phyloP scores from a whole-genome alignment of 2,888 invertebrate genomes.

The Cephus pygmeus region DNA sequence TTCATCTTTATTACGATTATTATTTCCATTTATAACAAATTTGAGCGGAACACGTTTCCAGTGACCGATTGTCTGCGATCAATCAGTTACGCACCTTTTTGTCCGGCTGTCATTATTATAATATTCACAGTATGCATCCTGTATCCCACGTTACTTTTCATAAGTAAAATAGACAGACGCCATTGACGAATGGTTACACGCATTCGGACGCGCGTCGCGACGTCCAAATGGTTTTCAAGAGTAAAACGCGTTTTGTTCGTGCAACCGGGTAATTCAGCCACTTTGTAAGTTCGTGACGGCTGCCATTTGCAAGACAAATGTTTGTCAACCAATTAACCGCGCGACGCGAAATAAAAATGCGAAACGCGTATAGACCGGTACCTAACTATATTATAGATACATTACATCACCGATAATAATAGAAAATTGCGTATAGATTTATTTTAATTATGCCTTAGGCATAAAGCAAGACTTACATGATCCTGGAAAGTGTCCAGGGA shows the following conservation, averaged over 20 bases:
- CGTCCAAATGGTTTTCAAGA: conserved; percentile 2
- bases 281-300: conserved; percentile 3
- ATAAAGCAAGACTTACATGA: not conserved
- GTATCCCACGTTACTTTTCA: conserved; percentile 31
- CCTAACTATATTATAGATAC: not conserved
- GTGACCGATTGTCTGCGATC: not conserved
- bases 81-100: not conserved
- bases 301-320: conserved; percentile 21
- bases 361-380: not conserved
- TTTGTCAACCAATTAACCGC: conserved; percentile 20
- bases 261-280: conserved; percentile 16
- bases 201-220: conserved; percentile 24
- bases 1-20: not conserved
- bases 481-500: not conserved
- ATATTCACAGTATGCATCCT: not conserved
- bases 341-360: conserved; percentile 13
- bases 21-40: not conserved
- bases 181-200: conserved; percentile 15
- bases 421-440: conserved; percentile 4
- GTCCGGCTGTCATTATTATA: not conserved
- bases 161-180: conserved; percentile 34
- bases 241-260: conserved; percentile 2
- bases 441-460: not conserved
- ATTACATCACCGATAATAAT: conserved; percentile 6
- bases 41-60: not conserved